Conservation (phyloP, 2,797 vertebrate species). For the Sciurus vulgaris region DNA sequence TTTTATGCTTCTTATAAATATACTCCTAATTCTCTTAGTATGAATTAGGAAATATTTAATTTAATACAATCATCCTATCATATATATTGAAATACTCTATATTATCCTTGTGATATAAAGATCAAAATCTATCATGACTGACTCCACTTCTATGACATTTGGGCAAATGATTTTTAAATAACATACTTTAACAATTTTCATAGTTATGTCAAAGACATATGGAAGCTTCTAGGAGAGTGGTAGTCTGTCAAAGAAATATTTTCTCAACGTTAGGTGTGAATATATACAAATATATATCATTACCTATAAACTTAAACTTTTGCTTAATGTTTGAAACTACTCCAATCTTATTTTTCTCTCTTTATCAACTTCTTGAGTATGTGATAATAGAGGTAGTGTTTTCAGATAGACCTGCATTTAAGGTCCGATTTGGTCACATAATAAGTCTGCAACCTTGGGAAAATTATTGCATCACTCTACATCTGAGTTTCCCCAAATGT, state of each 20-base stretch:
- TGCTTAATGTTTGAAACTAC: neutral
- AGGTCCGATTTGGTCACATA: neutral
- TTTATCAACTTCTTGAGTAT: neutral
- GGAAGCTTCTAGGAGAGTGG: neutral
- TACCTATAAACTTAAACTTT: neutral
- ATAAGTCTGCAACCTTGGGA: neutral
- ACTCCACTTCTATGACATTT: conserved; percentile 9
- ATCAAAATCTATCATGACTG: conserved; percentile 31
- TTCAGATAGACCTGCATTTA: neutral
- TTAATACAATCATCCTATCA: conserved; percentile 71
- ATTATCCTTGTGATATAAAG: conserved; percentile 52
- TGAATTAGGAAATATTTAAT: conserved; percentile 35
- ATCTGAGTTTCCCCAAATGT: neutral
- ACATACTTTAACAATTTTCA: neutral
- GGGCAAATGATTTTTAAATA: neutral
- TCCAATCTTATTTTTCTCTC: neutral
- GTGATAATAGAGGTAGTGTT: neutral
- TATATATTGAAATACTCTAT: conserved; percentile 61
- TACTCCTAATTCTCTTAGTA: neutral
- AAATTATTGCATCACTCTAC: neutral
- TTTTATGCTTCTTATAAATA: conserved; percentile 18
- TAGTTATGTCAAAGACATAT: neutral
- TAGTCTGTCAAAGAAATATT: neutral
- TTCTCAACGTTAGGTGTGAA: neutral
- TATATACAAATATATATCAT: neutral